Percentiles rank a stretch among this genome's conserved stretches.
These are phyloP conservation scores for Diabrotica virgifera DNA, from an alignment of 1,140 invertebrate species.

Conservation along the genomic window DNA sequence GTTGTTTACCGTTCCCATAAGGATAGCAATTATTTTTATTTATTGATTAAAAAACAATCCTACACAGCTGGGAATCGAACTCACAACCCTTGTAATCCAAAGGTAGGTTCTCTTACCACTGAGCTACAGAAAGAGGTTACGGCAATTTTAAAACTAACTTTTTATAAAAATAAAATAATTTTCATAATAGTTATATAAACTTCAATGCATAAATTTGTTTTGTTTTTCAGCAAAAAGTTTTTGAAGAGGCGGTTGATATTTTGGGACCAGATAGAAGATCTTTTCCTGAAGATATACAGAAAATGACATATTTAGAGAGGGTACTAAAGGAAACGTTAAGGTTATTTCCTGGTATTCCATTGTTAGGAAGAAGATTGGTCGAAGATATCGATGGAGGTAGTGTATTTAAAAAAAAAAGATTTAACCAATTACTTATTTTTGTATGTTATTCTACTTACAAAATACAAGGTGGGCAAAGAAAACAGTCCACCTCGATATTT, in stretches of 20 bases:
- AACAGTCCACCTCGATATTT: no score
- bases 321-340: slow-evolving; percentile 70
- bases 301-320: slow-evolving; percentile 68
- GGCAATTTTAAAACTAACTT: no score
- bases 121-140: no score
- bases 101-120: no score
- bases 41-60: no score
- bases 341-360: slow-evolving; percentile 62
- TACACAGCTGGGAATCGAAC: no score
- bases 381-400: slow-evolving; percentile 11
- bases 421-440: background rate
- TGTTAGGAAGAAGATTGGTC: slow-evolving; percentile 47
- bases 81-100: no score
- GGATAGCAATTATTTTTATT: no score
- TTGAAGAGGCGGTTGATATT: slow-evolving; percentile 30
- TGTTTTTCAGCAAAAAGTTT: slow-evolving; percentile 24
- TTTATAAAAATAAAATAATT: no score
- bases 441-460: background rate
- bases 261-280: slow-evolving; percentile 34
- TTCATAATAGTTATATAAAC: no score
- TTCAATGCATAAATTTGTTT: background rate
- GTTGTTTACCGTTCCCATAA: no score
- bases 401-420: background rate
- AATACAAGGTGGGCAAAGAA: no score
- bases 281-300: slow-evolving; percentile 53